Percentiles rank a stretch among this genome's conserved stretches.
Conservation (phyloP, 2,888 invertebrate genomes). For the Encarsia formosa region DNA sequence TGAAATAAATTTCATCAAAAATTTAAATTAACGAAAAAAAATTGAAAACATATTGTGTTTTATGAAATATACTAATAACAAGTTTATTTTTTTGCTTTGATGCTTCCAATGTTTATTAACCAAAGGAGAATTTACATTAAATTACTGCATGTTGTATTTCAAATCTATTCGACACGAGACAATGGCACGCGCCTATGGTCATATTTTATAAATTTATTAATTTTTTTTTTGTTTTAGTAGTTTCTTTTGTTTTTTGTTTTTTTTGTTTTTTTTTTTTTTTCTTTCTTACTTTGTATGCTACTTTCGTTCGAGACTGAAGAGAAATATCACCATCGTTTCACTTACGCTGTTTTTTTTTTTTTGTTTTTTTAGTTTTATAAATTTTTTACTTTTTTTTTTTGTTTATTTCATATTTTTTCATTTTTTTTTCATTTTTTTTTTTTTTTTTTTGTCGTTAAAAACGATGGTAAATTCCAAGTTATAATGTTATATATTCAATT, state of each 20-base stretch:
- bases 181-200: slow-evolving; percentile 34
- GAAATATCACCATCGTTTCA: slow-evolving; percentile 22
- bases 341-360: slow-evolving; percentile 13
- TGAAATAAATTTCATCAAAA: too few species aligned
- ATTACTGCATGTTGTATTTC: slow-evolving; percentile 38
- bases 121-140: slow-evolving; percentile 46
- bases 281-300: slow-evolving; percentile 13
- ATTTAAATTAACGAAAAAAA: too few species aligned
- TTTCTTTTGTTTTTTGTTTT: slow-evolving; percentile 27
- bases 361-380: slow-evolving; percentile 15
- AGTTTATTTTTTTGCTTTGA: slow-evolving; percentile 26
- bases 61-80: too few species aligned
- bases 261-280: slow-evolving; percentile 28
- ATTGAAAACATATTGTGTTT: too few species aligned
- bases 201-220: slow-evolving; percentile 21
- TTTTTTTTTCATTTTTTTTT: not conserved
- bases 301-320: slow-evolving; percentile 18
- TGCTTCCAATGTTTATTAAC: slow-evolving; percentile 46
- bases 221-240: slow-evolving; percentile 27
- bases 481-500: too few species aligned
- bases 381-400: slow-evolving; percentile 22
- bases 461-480: slow-evolving; percentile 23
- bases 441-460: slow-evolving; percentile 3
- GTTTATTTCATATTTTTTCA: slow-evolving; percentile 15
- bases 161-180: slow-evolving; percentile 35